Base-by-base conservation (phyloP, 1,140 invertebrate genomes). In the Leptoteleia sp. region DNA sequence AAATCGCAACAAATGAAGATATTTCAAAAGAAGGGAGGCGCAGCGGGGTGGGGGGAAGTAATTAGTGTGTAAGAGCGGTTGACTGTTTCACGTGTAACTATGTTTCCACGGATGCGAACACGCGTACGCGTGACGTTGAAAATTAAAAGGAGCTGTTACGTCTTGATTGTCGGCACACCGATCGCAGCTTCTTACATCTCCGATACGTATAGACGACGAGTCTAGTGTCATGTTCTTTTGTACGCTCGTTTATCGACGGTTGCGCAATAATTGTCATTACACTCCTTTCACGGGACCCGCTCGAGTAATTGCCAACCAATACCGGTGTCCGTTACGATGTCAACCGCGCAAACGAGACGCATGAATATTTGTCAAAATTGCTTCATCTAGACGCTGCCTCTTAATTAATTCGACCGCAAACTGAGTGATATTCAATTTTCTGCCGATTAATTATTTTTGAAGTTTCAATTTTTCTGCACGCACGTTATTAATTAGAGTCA, bases 251-350 rank as follows among this genome's bases (percentile, higher is more conserved):
- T 31, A 59, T 70, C 35, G 42, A 59, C 33, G 6, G 22, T 70
- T 59, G 54, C 4, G 65, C 52, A 70, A 70, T 70, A 50, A 59
- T 70, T 70, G 54, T 59, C 43, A 57, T 59, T 50, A 48, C 33
- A 22, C 22, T 50, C 40, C 65, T 50, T 70, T 70, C 65, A 59
- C 33, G 29, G 12, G 42, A 9, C 9, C 64, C 25, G 38, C 12
- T 33, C 13, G 22, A 59, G 43, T 45, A 70, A 70, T 59, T 50
- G 33, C 52, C 12, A 22, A 6, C 15, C 25, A 19, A 70, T 55
- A 55, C 40, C 19, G 16, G 19, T 47, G 50, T 55, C 12, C 40
- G 52, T 62, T 19, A 50, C 40, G 9, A 7, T 17, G 55, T 52
- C 25, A 19, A 35, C 35, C 33, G 50, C n/a, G 29, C 31, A 61